A percentile compares a stretch with the other conserved stretches of the same genome.
These are phyloP conservation scores for Chaenocephalus aceratus DNA, from an alignment of 2,113 vertebrate genomes.

Conservation along the genomic window DNA sequence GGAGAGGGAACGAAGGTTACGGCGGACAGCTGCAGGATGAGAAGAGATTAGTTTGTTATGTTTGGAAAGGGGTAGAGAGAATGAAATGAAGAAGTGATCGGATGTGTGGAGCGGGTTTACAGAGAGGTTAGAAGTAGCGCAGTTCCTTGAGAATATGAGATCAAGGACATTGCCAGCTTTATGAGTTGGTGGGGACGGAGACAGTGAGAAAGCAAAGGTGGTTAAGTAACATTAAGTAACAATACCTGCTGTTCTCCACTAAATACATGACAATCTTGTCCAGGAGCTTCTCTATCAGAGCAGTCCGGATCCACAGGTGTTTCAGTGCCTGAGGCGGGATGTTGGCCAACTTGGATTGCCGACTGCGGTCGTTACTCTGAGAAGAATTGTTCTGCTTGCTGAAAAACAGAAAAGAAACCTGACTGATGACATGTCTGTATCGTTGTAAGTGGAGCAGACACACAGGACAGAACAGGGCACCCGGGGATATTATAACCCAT, in stretches of 20 bases:
- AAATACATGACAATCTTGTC: slow-evolving; percentile 96
- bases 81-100: too few species aligned
- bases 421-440: slow-evolving; percentile 1
- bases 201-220: too few species aligned
- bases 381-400: slow-evolving; percentile 92
- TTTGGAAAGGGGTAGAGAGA: too few species aligned
- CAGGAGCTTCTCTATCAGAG: slow-evolving; percentile 95
- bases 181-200: too few species aligned
- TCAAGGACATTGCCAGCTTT: too few species aligned
- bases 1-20: too few species aligned
- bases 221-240: too few species aligned
- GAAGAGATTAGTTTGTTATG: too few species aligned
- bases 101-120: too few species aligned
- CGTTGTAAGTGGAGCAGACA: background rate
- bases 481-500: background rate
- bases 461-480: background rate
- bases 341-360: slow-evolving; percentile 86
- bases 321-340: slow-evolving; percentile 92
- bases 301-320: slow-evolving; percentile 97
- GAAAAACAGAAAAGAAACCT: slow-evolving; percentile 40
- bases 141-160: too few species aligned
- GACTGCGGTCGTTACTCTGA: slow-evolving; percentile 85
- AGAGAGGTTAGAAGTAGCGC: too few species aligned
- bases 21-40: too few species aligned
- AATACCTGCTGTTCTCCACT: slow-evolving; percentile 96